Conservation (phyloP, 2,888 invertebrate genomes). For the Nudaria mundana region DNA sequence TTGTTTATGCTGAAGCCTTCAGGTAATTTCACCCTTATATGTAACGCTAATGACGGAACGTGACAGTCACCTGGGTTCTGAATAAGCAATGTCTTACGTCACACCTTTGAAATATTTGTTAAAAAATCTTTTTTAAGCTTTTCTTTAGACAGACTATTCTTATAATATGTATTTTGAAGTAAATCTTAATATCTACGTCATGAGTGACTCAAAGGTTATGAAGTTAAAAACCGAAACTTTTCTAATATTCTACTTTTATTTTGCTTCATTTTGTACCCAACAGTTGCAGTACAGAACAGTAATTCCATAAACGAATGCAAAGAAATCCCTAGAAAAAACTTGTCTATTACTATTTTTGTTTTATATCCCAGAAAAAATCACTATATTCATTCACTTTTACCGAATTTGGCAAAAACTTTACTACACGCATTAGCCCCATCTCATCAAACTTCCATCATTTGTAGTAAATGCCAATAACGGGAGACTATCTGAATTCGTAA, state of each 20-base stretch:
- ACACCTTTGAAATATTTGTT: neutral
- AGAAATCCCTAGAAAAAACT: too few species aligned
- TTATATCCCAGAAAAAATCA: neutral
- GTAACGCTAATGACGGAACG: conserved; percentile 1
- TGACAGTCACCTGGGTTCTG: neutral
- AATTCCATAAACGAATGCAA: too few species aligned
- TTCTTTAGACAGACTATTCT: too few species aligned
- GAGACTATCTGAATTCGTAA: conserved; percentile 16
- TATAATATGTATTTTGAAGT: too few species aligned
- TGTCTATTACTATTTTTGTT: neutral
- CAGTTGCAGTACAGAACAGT: too few species aligned
- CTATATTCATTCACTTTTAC: neutral
- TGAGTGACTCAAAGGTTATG: too few species aligned
- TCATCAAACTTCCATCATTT: conserved; percentile 23
- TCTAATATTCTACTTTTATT: too few species aligned
- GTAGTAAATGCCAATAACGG: conserved; percentile 18
- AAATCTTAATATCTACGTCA: too few species aligned
- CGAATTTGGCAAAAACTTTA: conserved; percentile 15
- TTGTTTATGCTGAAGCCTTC: conserved; percentile 17
- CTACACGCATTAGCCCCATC: conserved; percentile 12
- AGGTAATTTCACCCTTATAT: too few species aligned
- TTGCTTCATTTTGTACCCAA: too few species aligned
- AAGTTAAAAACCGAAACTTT: too few species aligned
- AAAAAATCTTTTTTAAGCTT: too few species aligned
- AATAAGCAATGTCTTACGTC: neutral